Percentiles rank a stretch among this genome's conserved stretches.
Evolutionary conservation across 2,113 vertebrate genomes (phyloP).

Genomic region (Microcebus lehilahytsara): DNA sequence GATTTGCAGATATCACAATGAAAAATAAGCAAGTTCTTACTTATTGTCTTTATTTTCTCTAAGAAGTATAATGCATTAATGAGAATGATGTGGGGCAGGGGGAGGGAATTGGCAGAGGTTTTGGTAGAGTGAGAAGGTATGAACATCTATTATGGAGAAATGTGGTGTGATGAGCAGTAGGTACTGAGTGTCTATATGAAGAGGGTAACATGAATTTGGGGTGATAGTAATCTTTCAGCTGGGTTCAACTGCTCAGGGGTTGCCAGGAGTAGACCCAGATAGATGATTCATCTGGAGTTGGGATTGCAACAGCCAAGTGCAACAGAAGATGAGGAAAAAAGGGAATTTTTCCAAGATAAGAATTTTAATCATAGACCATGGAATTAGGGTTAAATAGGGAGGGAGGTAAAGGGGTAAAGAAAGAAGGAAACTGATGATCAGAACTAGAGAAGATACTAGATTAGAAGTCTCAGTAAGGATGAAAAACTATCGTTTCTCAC

Average conservation of each 20-base stretch:
- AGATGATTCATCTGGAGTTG: not conserved
- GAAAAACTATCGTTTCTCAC: not conserved
- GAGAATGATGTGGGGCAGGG: not conserved
- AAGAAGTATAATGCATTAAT: not conserved
- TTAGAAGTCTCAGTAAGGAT: not conserved
- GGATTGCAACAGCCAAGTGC: not conserved
- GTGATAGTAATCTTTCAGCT: not conserved
- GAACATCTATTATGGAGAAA: not conserved
- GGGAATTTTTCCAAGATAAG: not conserved
- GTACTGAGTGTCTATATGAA: not conserved
- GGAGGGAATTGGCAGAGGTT: not conserved
- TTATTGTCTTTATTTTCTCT: not conserved
- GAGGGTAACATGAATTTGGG: not conserved
- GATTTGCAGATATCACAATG: not conserved
- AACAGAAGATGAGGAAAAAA: not conserved
- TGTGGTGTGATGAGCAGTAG: not conserved
- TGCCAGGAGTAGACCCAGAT: not conserved
- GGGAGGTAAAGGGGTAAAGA: not conserved
- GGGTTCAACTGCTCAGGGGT: not conserved
- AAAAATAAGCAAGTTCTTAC: not conserved
- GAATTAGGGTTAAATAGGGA: not conserved
- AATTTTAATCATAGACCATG: not conserved
- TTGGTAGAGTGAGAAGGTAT: not conserved
- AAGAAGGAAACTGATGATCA: not conserved
- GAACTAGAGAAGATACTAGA: not conserved